phyloP scores from a whole-genome alignment of 1,140 invertebrate genomes.

The Leptinotarsa defecta region DNA sequence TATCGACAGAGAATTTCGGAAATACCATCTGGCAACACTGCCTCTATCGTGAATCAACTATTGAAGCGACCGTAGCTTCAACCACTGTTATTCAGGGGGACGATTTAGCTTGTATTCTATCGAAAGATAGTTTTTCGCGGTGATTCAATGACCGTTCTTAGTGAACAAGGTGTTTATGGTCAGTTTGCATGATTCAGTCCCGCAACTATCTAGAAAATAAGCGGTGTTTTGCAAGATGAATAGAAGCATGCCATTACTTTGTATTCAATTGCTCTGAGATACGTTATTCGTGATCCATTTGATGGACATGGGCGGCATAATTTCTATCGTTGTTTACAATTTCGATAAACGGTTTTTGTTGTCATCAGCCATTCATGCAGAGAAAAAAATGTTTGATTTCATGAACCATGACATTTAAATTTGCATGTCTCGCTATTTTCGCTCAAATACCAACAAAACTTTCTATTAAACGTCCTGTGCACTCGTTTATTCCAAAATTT shows the following conservation, averaged over 20 bases:
- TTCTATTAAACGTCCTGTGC: no score
- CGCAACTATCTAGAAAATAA: slow-evolving; percentile 1
- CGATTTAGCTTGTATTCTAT: background rate
- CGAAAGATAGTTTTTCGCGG: background rate
- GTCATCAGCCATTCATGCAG: no score
- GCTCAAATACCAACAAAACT: no score
- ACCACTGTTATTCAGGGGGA: slow-evolving; percentile 14
- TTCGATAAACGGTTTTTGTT: no score
- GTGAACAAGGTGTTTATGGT: slow-evolving; percentile 10
- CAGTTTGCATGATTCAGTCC: slow-evolving; percentile 2
- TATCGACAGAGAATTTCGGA: no score
- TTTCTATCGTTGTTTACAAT: background rate
- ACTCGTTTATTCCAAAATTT: no score
- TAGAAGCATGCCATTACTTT: background rate
- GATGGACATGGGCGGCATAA: background rate
- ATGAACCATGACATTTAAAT: no score
- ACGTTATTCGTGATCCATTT: background rate
- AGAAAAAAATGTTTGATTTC: no score
- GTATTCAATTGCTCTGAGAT: background rate
- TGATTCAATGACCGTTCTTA: slow-evolving; percentile 12
- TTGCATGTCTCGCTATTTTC: no score
- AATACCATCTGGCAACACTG: no score
- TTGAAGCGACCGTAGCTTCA: background rate
- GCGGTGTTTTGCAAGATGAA: background rate
- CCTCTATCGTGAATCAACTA: background rate